Evolutionary conservation across 2,113 vertebrate species (phyloP).

Genomic region (Copsychus sechellarum): DNA sequence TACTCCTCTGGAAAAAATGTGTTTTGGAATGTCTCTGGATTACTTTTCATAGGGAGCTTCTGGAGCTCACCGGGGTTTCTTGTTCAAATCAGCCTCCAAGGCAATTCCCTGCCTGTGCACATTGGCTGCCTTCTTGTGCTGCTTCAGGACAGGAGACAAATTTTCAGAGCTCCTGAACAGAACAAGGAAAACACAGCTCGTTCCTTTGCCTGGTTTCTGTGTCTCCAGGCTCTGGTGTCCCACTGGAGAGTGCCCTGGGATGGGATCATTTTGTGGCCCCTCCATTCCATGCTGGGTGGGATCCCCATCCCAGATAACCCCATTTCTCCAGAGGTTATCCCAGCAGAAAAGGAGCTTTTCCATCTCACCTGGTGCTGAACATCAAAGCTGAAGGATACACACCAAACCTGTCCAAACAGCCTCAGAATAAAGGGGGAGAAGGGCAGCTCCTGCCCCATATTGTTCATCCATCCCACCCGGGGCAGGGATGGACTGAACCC

Average conservation of each 20-base stretch:
- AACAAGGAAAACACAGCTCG: accelerated
- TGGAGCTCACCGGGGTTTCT: background rate
- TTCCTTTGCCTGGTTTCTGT: background rate
- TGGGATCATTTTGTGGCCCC: background rate
- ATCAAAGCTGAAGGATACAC: background rate
- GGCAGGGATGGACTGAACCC: background rate
- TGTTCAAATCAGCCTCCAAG: background rate
- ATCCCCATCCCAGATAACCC: background rate
- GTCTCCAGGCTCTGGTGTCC: background rate
- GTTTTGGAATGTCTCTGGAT: slow-evolving; percentile 14
- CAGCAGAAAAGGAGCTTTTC: background rate
- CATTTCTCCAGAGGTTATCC: background rate
- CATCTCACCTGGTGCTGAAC: background rate
- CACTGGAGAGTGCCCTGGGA: background rate
- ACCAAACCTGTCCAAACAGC: background rate
- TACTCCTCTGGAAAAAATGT: background rate
- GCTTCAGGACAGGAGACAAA: background rate
- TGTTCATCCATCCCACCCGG: background rate
- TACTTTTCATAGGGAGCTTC: background rate
- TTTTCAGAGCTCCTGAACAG: background rate
- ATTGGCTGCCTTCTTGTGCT: background rate
- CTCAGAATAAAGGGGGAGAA: background rate
- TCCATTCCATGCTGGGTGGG: background rate
- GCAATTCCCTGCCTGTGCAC: background rate
- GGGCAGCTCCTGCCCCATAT: background rate